Evolutionary conservation across 1,140 invertebrate species (phyloP).

Genomic region (Megathymus violae): DNA sequence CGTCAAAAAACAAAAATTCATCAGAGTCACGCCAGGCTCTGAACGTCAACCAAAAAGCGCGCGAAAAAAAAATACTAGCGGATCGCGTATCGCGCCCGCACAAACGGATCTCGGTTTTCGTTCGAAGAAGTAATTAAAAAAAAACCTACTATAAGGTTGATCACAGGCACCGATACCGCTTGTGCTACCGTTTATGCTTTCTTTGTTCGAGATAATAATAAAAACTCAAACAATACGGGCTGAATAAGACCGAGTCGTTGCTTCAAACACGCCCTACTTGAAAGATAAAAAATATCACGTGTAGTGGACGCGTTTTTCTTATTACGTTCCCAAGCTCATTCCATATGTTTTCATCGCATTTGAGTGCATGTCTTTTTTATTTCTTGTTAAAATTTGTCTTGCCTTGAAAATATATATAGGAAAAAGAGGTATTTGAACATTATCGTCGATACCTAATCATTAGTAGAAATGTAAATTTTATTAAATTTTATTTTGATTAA

Average conservation of each 20-base stretch:
- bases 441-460: no score
- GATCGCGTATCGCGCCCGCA: conserved; percentile 61
- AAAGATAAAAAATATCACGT: conserved; percentile 68
- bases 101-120: conserved; percentile 62
- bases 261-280: conserved; percentile 66
- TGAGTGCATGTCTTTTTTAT: conserved; percentile 3
- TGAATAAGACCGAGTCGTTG: conserved; percentile 59
- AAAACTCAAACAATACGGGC: conserved; percentile 74
- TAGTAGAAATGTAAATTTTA: no score
- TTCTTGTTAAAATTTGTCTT: neutral
- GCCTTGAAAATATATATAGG: neutral
- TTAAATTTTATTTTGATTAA: no score
- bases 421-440: neutral
- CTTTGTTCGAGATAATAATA: conserved; percentile 74
- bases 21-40: conserved; percentile 37
- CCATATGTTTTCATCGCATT: conserved; percentile 39
- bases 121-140: conserved; percentile 63
- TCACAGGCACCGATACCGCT: conserved; percentile 75
- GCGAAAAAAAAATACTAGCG: conserved; percentile 42
- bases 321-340: conserved; percentile 61
- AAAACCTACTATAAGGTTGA: conserved; percentile 73
- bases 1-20: conserved; percentile 32
- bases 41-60: conserved; percentile 26
- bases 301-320: conserved; percentile 61
- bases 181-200: conserved; percentile 77